These are phyloP conservation scores for Nemotelus nigrinus DNA, from an alignment of 2,888 invertebrate genomes.

Conservation along the genomic window DNA sequence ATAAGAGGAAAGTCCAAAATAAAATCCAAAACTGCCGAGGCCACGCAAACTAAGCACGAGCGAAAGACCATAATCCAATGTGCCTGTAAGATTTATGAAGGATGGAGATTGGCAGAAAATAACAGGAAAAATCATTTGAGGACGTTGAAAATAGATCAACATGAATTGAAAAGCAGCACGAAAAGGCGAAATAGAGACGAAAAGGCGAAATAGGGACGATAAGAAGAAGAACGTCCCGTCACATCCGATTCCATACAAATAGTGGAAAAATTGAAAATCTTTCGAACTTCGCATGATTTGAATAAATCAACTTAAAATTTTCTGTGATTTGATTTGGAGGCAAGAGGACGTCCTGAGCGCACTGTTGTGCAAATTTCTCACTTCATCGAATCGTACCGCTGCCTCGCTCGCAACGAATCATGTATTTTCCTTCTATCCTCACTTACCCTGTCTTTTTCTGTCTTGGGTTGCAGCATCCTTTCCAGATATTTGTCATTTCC, in stretches of 20 bases:
- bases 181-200: neutral
- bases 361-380: constrained; percentile 17
- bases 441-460: neutral
- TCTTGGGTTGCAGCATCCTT: neutral
- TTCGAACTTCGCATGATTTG: constrained; percentile 53
- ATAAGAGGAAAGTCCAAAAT: constrained; percentile 15
- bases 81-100: constrained; percentile 39
- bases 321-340: constrained; percentile 53
- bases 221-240: neutral
- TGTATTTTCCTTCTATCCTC: constrained; percentile 13
- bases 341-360: neutral
- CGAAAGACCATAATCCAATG: constrained; percentile 13
- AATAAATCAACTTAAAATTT: constrained; percentile 54
- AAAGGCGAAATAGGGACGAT: neutral
- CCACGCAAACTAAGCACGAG: neutral
- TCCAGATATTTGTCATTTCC: constrained; percentile 26
- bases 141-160: constrained; percentile 14
- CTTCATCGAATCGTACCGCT: neutral
- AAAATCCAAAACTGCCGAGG: neutral
- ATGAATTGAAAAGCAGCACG: constrained; percentile 4
- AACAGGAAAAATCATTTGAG: constrained; percentile 29
- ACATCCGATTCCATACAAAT: neutral
- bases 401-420: neutral
- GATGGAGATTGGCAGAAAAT: constrained; percentile 32
- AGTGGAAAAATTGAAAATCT: constrained; percentile 43